These are phyloP conservation scores for Poeciliopsis retropinna DNA, from an alignment of 2,113 vertebrate species.

Conservation along the genomic window DNA sequence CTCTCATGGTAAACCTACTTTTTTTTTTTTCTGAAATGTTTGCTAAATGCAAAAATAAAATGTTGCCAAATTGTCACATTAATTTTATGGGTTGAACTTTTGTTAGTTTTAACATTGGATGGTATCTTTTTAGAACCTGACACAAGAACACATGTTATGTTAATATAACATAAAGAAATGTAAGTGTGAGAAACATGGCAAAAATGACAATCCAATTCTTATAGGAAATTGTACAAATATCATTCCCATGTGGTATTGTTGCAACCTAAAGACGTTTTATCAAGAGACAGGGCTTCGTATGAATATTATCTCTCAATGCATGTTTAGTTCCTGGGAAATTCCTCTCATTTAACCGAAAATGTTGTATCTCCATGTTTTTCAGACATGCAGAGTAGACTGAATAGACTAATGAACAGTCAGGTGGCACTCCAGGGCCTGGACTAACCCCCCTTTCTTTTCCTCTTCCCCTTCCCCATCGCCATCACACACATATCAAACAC, in stretches of 20 bases:
- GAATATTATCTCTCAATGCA: slow-evolving; percentile 46
- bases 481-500: slow-evolving; percentile 71
- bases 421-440: slow-evolving; percentile 69
- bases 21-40: background rate
- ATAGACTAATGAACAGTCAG: slow-evolving; percentile 80
- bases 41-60: background rate
- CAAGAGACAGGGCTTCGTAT: slow-evolving; percentile 12
- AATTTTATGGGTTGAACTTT: background rate
- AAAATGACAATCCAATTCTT: slow-evolving; percentile 7
- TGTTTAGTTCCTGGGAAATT: slow-evolving; percentile 56
- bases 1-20: background rate
- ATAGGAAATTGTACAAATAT: slow-evolving; percentile 1
- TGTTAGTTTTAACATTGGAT: background rate
- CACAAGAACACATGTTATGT: background rate
- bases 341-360: slow-evolving; percentile 54
- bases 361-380: slow-evolving; percentile 69
- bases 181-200: background rate
- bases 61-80: too few relatives aligned
- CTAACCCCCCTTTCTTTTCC: slow-evolving; percentile 23
- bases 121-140: slow-evolving; percentile 8
- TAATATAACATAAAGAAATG: slow-evolving; percentile 12
- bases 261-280: background rate
- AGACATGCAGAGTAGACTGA: slow-evolving; percentile 74
- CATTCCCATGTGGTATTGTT: background rate
- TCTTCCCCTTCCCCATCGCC: background rate